Evolutionary conservation across 1,140 invertebrate species (phyloP).

Genomic region (Oncopodura yosiiana): DNA sequence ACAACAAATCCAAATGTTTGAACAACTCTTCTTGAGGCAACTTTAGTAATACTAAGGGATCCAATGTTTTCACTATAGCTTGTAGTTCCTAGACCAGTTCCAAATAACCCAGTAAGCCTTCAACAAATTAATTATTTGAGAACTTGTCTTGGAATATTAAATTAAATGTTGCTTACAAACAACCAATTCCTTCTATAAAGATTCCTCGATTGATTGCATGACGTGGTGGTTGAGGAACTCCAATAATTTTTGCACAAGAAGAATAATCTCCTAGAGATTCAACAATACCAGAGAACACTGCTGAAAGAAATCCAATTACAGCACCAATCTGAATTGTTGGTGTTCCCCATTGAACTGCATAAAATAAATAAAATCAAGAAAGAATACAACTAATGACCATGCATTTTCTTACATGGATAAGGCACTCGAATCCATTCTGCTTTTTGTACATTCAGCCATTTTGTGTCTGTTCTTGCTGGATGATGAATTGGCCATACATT

Average conservation of each 20-base stretch:
- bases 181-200: constrained; percentile 45
- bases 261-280: constrained; percentile 82
- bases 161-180: constrained; percentile 39
- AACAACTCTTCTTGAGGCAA: background rate
- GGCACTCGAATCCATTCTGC: constrained; percentile 66
- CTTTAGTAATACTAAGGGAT: constrained; percentile 1
- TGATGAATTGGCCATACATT: constrained; percentile 55
- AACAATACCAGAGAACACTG: constrained; percentile 68
- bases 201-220: constrained; percentile 47
- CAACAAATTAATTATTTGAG: too few relatives aligned
- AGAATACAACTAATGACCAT: background rate
- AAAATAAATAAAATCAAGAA: background rate
- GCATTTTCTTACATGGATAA: constrained; percentile 43
- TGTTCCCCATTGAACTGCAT: constrained; percentile 67
- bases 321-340: constrained; percentile 63
- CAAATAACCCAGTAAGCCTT: constrained; percentile 41
- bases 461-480: constrained; percentile 64
- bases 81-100: constrained; percentile 39
- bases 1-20: constrained; percentile 16
- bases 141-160: background rate
- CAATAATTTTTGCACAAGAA: background rate
- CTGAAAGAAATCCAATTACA: constrained; percentile 70
- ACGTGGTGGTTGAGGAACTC: constrained; percentile 6
- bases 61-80: background rate
- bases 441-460: constrained; percentile 57